Evolutionary conservation across 1,140 invertebrate species (phyloP), one percentile per base, ranked within the genome.

Genomic region (Caenorhabditis tropicalis): DNA sequence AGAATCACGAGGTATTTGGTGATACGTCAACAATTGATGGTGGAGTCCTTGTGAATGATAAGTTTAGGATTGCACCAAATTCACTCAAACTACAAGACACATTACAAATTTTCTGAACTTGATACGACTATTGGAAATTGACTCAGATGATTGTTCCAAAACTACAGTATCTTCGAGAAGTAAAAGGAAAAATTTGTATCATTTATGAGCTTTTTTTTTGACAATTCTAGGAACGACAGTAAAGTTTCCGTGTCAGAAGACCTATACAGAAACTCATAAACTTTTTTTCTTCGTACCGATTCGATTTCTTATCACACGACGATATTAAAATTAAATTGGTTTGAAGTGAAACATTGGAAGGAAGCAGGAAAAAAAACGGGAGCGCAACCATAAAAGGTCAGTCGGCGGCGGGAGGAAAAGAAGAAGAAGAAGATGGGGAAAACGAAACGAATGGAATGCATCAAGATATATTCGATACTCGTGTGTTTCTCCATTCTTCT

Each of bases 371-470:
- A 74, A 74, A 65, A 74, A 74, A 74, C 65, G 65, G 65, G 65
- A 74, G 65, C 65, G 65, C 65, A 43, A 74, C 21, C 36, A 74
- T 74, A 74, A 74, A 74, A 74, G 65, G 65, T 74, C 65, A 74
- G 65, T 43, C 65, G 53, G 65, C 9, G 36, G 10, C 36, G 6
- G 36, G 36, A 3, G 6, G 65, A 33, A 24, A 24, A n/a, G n/a
- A 43, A 24, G 12, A 31, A n/a, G n/a, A n/a, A n/a, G n/a, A n/a
- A n/a, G n/a, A n/a, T n/a, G n/a, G n/a, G n/a, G 65, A 46, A 74
- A 74, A 74, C 36, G 65, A 74, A 74, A 46, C 65, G 65, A 74
- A 74, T 74, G 65, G 65, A 74, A 74, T 74, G 65, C 36, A 74
- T 74, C 65, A 74, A 43, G 36, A 74, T 74, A 74, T 74, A 74